Base-by-base conservation (phyloP, 2,888 invertebrate species). In the Chymomyza procnemis region DNA sequence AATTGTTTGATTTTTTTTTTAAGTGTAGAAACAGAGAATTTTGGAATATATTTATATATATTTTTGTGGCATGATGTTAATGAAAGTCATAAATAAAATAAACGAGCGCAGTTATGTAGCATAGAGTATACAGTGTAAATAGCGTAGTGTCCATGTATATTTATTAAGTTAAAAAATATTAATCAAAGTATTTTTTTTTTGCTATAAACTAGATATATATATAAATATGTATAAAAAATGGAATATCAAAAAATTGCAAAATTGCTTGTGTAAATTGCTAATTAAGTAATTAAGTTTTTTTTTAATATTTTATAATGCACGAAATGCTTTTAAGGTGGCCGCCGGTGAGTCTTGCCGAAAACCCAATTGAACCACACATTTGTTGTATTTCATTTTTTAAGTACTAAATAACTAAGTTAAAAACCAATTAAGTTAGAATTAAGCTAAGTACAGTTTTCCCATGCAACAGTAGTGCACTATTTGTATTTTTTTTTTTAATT, bases 121-220 rank as follows among this genome's bases (percentile, higher is more conserved):
- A 19, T 46, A 59, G 59, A 47, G 59, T 21, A 50, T 21, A 50
- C 22, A 50, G 56, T 61, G 61, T 69, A 70, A 75, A 66, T 69
- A 75, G 75, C 62, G 69, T 66, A 64, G 67, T 71, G 66, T 66
- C 26, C 71, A 74, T 70, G 34, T 61, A 54, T 21, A 21, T 64
- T 83, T 85, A 87, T 87, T 87, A 73, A 83, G 74, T 80, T 85
- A 85, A 73, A 79, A 75, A 85, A 78, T 34, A 34, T 9, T 30
- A 52, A 16, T 52, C 30, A 61, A 34, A 19, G 48, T n/a, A n/a
- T 26, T 26, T 26, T 26, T 26, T 46, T 21, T 48, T 70, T 14
- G 34, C 60, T 70, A 73, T 69, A 56, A 63, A 22, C n/a, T n/a
- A 30, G 58, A 12, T 30, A 57, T 79, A 76, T 54, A 60, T 66